These are phyloP conservation scores for Slavum lentiscoides DNA, from an alignment of 2,888 invertebrate genomes.

Conservation along the genomic window DNA sequence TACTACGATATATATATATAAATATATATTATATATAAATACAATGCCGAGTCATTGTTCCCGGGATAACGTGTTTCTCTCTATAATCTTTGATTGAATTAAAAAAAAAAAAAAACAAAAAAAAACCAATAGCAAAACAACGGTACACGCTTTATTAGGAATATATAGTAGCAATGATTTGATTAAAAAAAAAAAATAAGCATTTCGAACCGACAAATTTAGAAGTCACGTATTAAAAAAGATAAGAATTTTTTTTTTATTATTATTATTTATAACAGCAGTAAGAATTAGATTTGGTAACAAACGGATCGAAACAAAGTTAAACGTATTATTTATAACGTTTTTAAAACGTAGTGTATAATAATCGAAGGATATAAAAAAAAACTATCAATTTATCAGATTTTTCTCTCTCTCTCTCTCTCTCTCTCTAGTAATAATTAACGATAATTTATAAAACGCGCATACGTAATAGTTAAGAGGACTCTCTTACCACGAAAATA, in stretches of 20 bases:
- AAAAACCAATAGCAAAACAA: not conserved
- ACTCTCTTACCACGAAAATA: too few species aligned
- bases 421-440: not conserved
- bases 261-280: too few species aligned
- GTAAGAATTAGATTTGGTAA: too few species aligned
- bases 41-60: conserved; percentile 19
- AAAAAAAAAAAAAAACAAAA: too few species aligned
- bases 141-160: not conserved
- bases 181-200: not conserved
- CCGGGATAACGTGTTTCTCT: not conserved
- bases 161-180: not conserved
- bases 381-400: too few species aligned
- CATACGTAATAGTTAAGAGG: not conserved
- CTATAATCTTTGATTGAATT: not conserved
- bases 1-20: not conserved
- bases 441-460: not conserved
- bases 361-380: too few species aligned
- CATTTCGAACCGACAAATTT: not conserved
- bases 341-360: too few species aligned
- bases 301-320: too few species aligned
- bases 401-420: not conserved
- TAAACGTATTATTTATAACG: too few species aligned
- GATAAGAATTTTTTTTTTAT: too few species aligned
- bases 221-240: not conserved
- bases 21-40: too few species aligned